These are phyloP conservation scores for Sebastes minor DNA, from an alignment of 2,797 vertebrate genomes.

Conservation along the genomic window DNA sequence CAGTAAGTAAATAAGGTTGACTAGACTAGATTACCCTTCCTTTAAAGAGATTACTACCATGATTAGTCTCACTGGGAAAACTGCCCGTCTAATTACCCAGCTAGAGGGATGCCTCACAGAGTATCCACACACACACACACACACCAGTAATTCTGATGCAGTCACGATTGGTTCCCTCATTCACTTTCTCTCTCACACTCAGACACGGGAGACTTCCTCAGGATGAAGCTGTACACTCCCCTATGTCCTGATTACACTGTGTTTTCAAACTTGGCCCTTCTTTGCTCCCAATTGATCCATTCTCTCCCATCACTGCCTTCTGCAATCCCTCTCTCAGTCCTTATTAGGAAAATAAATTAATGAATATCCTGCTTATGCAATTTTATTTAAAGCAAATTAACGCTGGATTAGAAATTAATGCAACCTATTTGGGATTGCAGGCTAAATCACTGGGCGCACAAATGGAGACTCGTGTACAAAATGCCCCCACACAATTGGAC, in stretches of 20 bases:
- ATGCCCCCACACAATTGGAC: slow-evolving; percentile 74
- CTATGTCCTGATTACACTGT: slow-evolving; percentile 62
- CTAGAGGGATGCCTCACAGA: slow-evolving; percentile 68
- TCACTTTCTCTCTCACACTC: slow-evolving; percentile 37
- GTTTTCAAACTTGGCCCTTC: slow-evolving; percentile 50
- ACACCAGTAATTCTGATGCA: slow-evolving; percentile 37
- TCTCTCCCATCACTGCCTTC: slow-evolving; percentile 20
- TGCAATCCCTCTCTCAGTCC: slow-evolving; percentile 13
- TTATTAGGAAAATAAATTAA: slow-evolving; percentile 42
- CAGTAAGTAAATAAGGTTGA: slow-evolving; percentile 79
- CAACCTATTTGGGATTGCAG: slow-evolving; percentile 50
- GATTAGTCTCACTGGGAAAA: slow-evolving; percentile 84
- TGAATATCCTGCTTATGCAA: slow-evolving; percentile 16
- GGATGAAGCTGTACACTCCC: slow-evolving; percentile 47
- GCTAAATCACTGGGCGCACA: slow-evolving; percentile 56
- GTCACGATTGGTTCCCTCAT: slow-evolving; percentile 42
- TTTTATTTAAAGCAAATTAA: slow-evolving; percentile 52
- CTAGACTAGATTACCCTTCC: slow-evolving; percentile 81
- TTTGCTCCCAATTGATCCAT: slow-evolving; percentile 51
- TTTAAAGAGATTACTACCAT: slow-evolving; percentile 83
- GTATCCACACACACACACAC: background rate
- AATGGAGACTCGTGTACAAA: slow-evolving; percentile 72
- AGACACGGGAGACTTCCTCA: slow-evolving; percentile 37
- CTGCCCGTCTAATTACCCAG: slow-evolving; percentile 76
- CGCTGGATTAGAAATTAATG: slow-evolving; percentile 55